Conservation (phyloP, 2,888 invertebrate species). For the Furcula furcula region DNA sequence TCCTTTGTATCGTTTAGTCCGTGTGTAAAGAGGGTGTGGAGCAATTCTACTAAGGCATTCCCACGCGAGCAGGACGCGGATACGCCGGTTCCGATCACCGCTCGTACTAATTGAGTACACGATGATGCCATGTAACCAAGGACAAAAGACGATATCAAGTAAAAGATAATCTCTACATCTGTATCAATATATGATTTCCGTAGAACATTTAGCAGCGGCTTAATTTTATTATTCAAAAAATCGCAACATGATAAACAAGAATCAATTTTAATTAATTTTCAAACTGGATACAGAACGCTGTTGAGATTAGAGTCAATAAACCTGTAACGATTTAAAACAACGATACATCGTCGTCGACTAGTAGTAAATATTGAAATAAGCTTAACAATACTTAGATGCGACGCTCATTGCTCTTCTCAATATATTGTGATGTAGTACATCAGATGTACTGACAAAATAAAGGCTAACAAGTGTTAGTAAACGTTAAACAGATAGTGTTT, state of each 20-base stretch:
- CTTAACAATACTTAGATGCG: constrained; percentile 28
- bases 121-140: constrained; percentile 46
- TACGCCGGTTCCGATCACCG: constrained; percentile 73
- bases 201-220: no score
- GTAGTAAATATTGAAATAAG: constrained; percentile 16
- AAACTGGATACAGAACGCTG: not conserved
- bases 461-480: constrained; percentile 21
- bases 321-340: constrained; percentile 4
- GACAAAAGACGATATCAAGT: constrained; percentile 26
- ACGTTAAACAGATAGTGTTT: constrained; percentile 8
- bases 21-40: constrained; percentile 47
- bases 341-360: constrained; percentile 7
- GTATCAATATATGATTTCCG: no score
- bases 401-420: constrained; percentile 31
- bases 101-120: constrained; percentile 69
- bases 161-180: constrained; percentile 16
- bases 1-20: not conserved
- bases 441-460: constrained; percentile 25
- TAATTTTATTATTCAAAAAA: no score
- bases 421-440: no score
- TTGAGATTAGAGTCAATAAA: constrained; percentile 5
- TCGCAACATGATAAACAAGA: no score
- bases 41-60: constrained; percentile 53
- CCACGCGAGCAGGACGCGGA: constrained; percentile 63
- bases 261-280: no score